Percentiles rank a stretch among this genome's conserved stretches.
Conservation (phyloP, 2,797 vertebrate species). For the Danio jaintianensis region DNA sequence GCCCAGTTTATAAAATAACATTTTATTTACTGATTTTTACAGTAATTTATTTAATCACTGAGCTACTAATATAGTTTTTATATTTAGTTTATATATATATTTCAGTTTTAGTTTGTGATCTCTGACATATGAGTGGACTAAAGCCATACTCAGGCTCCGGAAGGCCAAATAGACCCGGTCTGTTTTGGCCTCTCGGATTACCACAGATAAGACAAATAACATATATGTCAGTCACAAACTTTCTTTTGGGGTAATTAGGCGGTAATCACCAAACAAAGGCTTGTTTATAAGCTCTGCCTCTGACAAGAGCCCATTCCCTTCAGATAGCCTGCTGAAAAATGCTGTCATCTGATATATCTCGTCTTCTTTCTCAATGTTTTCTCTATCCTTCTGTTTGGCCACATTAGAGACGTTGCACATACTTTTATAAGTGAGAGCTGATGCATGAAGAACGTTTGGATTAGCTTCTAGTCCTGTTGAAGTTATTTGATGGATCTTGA, state of each 20-base stretch:
- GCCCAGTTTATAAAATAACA: no score
- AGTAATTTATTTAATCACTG: no score
- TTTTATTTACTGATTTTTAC: no score
- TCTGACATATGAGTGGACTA: neutral
- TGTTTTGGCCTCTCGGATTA: conserved; percentile 79
- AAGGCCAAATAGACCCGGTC: conserved; percentile 47
- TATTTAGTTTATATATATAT: no score
- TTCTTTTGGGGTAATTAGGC: conserved; percentile 79
- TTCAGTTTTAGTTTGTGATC: no score
- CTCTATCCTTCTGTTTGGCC: conserved; percentile 67
- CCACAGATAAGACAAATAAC: conserved; percentile 84
- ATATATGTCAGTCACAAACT: conserved; percentile 82
- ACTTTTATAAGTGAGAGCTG: conserved; percentile 47
- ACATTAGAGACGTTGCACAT: conserved; percentile 68
- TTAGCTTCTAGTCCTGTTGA: neutral
- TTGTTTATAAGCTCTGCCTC: conserved; percentile 79
- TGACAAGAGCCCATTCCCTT: conserved; percentile 77
- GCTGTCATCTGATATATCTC: conserved; percentile 74
- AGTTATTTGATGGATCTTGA: conserved; percentile 27
- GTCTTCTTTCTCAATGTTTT: conserved; percentile 66
- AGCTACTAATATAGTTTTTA: no score
- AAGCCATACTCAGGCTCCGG: neutral
- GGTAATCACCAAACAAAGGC: conserved; percentile 80
- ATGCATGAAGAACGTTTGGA: conserved; percentile 47
- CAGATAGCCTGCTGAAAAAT: conserved; percentile 77